These are phyloP conservation scores for Drepanosiphum platanoidis DNA, from an alignment of 2,888 invertebrate species.

Conservation along the genomic window DNA sequence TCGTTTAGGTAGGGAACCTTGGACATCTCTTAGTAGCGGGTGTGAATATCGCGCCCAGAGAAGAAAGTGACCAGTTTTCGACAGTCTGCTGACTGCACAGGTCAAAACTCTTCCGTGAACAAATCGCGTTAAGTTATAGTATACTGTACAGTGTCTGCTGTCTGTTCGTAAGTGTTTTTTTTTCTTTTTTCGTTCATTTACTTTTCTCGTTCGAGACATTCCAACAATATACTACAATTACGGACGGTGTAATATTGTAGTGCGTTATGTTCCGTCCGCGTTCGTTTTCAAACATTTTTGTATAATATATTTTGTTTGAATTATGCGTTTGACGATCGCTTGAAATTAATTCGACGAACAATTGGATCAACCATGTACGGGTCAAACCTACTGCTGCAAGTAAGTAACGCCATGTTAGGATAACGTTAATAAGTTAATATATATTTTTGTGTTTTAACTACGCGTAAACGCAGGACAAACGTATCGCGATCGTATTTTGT, in stretches of 20 bases:
- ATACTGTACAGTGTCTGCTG: constrained; percentile 4
- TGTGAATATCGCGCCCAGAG: constrained; percentile 59
- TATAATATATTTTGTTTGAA: background rate
- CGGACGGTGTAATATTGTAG: background rate
- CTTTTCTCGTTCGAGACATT: background rate
- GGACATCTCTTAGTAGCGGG: constrained; percentile 57
- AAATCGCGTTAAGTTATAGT: constrained; percentile 19
- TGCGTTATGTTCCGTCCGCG: background rate
- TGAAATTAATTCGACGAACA: background rate
- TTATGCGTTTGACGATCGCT: background rate
- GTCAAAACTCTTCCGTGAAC: constrained; percentile 58
- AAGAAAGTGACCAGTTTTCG: constrained; percentile 62
- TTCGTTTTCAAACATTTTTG: constrained; percentile 2
- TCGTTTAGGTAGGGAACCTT: constrained; percentile 57
- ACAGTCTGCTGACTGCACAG: constrained; percentile 57
- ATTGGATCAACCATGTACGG: constrained; percentile 2
- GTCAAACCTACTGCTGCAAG: constrained; percentile 14
- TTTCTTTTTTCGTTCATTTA: background rate
- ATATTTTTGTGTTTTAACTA: too few species aligned
- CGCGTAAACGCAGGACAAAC: too few species aligned
- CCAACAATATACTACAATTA: background rate
- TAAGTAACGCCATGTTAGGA: constrained; percentile 16
- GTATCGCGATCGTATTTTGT: too few species aligned
- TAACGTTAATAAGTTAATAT: too few species aligned
- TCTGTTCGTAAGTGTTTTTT: background rate